Percentiles rank a stretch among this genome's conserved stretches.
Conservation (phyloP, 2,113 vertebrate genomes). For the Calypte anna region DNA sequence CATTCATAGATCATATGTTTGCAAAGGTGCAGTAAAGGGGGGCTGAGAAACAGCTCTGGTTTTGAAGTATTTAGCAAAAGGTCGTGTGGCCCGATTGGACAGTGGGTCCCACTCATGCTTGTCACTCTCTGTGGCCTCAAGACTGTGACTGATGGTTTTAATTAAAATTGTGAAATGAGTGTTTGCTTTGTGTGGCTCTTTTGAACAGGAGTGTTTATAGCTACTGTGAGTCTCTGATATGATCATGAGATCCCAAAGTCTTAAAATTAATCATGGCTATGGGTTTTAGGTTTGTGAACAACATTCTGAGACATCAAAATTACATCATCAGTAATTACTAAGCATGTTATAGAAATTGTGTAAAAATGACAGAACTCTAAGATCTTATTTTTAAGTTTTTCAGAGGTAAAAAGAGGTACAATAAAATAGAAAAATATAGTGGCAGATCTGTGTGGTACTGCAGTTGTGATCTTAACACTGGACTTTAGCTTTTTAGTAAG, state of each 20-base stretch:
- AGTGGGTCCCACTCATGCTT: background rate
- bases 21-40: conserved; percentile 11
- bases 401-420: background rate
- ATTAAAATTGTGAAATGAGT: conserved; percentile 12
- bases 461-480: background rate
- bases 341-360: background rate
- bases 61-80: conserved; percentile 16
- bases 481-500: background rate
- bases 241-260: conserved; percentile 45
- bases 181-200: background rate
- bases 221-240: conserved; percentile 24
- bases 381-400: background rate
- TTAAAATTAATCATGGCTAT: background rate
- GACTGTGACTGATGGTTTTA: conserved; percentile 6
- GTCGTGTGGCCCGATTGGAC: background rate
- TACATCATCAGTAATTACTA: background rate
- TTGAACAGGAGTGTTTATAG: background rate
- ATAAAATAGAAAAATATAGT: background rate
- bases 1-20: conserved; percentile 68
- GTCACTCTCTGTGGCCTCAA: background rate
- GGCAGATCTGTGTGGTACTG: background rate
- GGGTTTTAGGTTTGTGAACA: conserved; percentile 6
- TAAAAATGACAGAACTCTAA: background rate
- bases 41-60: background rate
- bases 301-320: background rate